A percentile compares a stretch with the other conserved stretches of the same genome.
phyloP scores from a whole-genome alignment of 2,113 vertebrate genomes.

The Sander vitreus region DNA sequence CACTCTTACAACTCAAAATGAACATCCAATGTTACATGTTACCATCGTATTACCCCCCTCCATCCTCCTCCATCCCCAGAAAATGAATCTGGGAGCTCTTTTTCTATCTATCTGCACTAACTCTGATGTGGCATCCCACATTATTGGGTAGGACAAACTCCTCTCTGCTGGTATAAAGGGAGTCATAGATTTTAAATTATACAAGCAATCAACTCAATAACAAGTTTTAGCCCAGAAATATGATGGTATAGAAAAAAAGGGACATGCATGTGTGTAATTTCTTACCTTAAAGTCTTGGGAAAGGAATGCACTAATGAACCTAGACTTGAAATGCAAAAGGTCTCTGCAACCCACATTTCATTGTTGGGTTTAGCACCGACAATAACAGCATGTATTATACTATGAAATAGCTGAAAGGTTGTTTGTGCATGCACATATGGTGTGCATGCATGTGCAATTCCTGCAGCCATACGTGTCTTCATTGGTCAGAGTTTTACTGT shows the following conservation, averaged over 20 bases:
- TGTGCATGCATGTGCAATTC: not conserved
- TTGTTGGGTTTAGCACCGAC: not conserved
- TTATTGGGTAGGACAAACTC: slow-evolving; percentile 2
- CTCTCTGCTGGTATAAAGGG: not conserved
- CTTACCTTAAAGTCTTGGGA: not conserved
- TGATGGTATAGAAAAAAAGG: not conserved
- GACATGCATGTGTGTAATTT: not conserved
- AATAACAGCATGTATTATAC: not conserved
- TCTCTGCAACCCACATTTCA: not conserved
- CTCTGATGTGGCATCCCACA: not conserved
- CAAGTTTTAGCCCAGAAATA: not conserved
- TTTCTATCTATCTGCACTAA: not conserved
- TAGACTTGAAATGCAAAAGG: not conserved
- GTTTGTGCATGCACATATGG: not conserved
- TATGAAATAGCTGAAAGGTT: not conserved
- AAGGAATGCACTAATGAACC: not conserved
- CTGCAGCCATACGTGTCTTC: not conserved
- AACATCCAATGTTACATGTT: not conserved
- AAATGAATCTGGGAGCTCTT: not conserved
- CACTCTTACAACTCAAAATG: not conserved
- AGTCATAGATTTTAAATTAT: slow-evolving; percentile 14
- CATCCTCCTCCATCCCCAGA: too few species aligned
- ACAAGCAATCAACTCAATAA: not conserved
- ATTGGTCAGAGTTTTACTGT: not conserved
- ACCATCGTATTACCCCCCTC: not conserved